A percentile compares a stretch with the other conserved stretches of the same genome.
Conservation (phyloP, 2,113 vertebrate genomes). For the Plestiodon gilberti region DNA sequence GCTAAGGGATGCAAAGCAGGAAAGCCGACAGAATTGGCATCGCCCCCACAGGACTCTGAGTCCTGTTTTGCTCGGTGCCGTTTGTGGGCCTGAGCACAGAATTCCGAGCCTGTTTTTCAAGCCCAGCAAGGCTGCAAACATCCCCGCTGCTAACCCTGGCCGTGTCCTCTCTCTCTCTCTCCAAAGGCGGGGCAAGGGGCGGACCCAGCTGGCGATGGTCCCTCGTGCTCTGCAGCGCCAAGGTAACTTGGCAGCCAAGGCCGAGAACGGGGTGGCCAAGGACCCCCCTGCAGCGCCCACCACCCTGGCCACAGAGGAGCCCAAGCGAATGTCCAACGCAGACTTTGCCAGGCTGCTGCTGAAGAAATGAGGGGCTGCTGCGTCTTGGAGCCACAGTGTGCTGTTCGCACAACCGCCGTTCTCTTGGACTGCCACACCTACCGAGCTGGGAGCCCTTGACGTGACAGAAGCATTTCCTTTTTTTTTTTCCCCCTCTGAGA, state of each 20-base stretch:
- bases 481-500: neutral
- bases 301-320: slow-evolving; percentile 53
- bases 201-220: slow-evolving; percentile 91
- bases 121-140: too few relatives aligned
- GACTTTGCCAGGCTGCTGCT: slow-evolving; percentile 96
- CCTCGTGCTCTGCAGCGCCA: slow-evolving; percentile 90
- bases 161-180: neutral
- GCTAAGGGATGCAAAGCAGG: too few relatives aligned
- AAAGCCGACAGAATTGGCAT: too few relatives aligned
- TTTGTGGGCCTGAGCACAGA: too few relatives aligned
- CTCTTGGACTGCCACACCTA: slow-evolving; percentile 44
- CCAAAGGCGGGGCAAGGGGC: slow-evolving; percentile 88
- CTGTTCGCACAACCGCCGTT: neutral
- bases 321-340: slow-evolving; percentile 90
- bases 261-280: slow-evolving; percentile 85
- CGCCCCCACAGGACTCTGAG: too few relatives aligned
- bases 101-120: too few relatives aligned
- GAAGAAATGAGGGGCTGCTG: slow-evolving; percentile 79
- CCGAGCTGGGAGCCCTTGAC: slow-evolving; percentile 16
- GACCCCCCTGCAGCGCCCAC: slow-evolving; percentile 47
- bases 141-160: neutral
- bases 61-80: neutral
- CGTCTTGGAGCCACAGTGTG: too few relatives aligned
- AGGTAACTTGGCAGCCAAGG: slow-evolving; percentile 66
- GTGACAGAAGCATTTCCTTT: neutral